phyloP scores from a whole-genome alignment of 2,113 vertebrate species.

The Aspidoscelis tigris region DNA sequence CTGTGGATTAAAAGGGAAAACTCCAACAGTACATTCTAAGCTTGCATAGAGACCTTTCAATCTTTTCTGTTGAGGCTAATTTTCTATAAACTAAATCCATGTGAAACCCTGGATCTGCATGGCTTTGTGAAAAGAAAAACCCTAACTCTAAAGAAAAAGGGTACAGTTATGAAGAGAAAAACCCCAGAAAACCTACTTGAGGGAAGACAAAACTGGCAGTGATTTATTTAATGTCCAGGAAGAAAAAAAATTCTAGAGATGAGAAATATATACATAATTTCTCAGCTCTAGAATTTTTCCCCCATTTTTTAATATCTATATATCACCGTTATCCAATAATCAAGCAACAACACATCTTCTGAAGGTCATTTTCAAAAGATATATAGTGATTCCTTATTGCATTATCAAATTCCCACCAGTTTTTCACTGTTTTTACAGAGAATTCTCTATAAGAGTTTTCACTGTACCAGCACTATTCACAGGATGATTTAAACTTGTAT shows the following conservation, averaged over 20 bases:
- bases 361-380: background rate
- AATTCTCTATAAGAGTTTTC: no score
- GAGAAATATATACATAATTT: no score
- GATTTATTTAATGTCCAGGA: background rate
- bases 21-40: background rate
- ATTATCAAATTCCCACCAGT: no score
- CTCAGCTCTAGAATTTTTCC: no score
- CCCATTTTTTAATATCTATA: no score
- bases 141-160: background rate
- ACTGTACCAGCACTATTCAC: no score
- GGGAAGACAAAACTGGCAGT: background rate
- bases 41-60: background rate
- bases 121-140: constrained; percentile 12
- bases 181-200: background rate
- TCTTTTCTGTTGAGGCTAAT: background rate
- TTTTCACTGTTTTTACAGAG: no score
- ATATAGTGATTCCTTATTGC: no score
- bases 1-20: background rate
- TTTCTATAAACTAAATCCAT: background rate
- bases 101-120: constrained; percentile 42
- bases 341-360: no score
- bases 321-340: no score
- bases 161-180: background rate
- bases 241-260: background rate
- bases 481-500: no score